Base-by-base conservation (phyloP, 2,888 invertebrate genomes). In the Busseola fusca region DNA sequence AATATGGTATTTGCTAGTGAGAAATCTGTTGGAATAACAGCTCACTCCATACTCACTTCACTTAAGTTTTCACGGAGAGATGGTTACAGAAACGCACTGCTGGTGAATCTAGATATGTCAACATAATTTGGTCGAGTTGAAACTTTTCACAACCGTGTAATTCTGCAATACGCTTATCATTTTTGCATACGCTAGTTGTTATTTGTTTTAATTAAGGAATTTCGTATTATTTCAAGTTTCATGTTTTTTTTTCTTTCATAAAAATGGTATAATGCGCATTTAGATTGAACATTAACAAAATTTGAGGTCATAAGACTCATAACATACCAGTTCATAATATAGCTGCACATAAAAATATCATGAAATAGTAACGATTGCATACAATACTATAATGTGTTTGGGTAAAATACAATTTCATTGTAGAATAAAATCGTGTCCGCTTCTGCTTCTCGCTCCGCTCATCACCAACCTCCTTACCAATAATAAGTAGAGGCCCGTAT, bases 401-500 rank as follows among this genome's bases (percentile, higher is more conserved):
- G 9, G 10, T n/a, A 37, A 37, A 6, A 18, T 21, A 30, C 34
- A 34, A 34, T 34, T 34, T 34, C 34, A 25, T 25, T 10, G 0
- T 59, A 37, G 5, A 37, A 40, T 18, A 52, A 62, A 27, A 25
- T 34, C 57, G 52, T 25, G 0, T 18, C 9, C 52, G 60, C 64
- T 76, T 10, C 59, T 79, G 81, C 69, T 65, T 25, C 37, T 81
- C 92, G 92, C 93, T 90, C 71, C 87, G 88, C 90, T 86, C 70
- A 74, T 82, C 82, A 91, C 87, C 25, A 57, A 67, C 73, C 59
- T 69, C 50, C 52, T 62, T 52, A 77, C 72, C 78, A 86, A 87
- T 87, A 84, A 86, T 83, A 91, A 90, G 89, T 90, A 87, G 88
- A 88, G 83, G 88, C 88, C 84, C 84, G 81, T 86, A 90, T 89